Evolutionary conservation across 2,888 invertebrate species (phyloP), one percentile per base, ranked within the genome.

Genomic region (Cryptocheilus praepositus): DNA sequence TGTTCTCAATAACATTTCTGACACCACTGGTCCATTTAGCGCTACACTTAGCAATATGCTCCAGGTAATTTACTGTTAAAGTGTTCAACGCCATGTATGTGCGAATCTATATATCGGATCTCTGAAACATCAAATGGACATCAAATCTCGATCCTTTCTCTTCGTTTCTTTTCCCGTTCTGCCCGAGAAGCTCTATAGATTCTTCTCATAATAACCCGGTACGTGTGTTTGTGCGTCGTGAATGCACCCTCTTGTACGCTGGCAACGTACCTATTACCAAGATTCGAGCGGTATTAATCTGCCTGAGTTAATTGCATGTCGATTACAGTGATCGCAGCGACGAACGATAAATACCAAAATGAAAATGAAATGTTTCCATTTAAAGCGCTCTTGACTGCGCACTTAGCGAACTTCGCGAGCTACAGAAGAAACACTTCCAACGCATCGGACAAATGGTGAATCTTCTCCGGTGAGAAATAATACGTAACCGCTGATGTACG

Each of bases 251-350:
- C 59, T 45, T 65, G 28, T 28, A 67, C 65, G 69, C 64, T 61
- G 44, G 67, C 69, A 71, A 78, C 71, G 79, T 74, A 69, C 67
- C 74, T 61, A 76, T 78, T 78, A 79, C 67, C 79, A 7, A 36
- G 66, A 70, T 76, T 71, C 71, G 70, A 71, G 58, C 66, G 71
- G 63, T 79, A 78, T 78, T 79, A 78, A 78, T 78, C 71, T 67
- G 61, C 61, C 60, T 68, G 68, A 13, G 74, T 70, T 78, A 78
- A 78, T 78, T 71, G 76, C 79, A 74, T 71, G 77, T 78, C 79
- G 79, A 79, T 78, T 78, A 76, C 79, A 78, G 76, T 70, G 71
- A 77, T 79, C 79, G 79, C 71, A 79, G 79, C 71, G 70, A 76
- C 74, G 52, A 60, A 18, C 79, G 76, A 79, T 78, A 78, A 78